Base-by-base conservation (phyloP, 2,888 invertebrate species). In the Oligia latruncula region DNA sequence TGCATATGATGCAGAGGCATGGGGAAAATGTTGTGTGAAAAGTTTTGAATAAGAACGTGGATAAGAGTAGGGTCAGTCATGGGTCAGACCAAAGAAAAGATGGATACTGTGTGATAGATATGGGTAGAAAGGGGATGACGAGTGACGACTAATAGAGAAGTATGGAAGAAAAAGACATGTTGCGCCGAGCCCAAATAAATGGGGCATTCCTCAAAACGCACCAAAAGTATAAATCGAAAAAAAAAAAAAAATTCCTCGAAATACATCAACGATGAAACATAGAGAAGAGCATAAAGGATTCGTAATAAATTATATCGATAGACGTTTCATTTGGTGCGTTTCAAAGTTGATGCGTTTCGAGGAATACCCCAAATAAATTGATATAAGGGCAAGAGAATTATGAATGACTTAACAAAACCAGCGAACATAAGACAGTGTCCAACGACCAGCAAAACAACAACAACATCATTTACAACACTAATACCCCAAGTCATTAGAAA, bases 401-500 rank as follows among this genome's bases (percentile, higher is more conserved):
- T n/a, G 13, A 60, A 60, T 60, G 13, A 60, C 60, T 60, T 29
- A 52, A 52, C 20, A 70, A 52, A 52, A 23, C 8, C 29, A 70
- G 20, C 35, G 23, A 62, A 23, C 5, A 17, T 62, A 71, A 49
- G 35, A 73, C 17, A 70, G 2, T 2, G 40, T 1, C 11, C 20
- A 43, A 60, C 6, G 20, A 20, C 5, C 4, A 3, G 23, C 35
- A 40, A 71, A 40, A 71, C 71, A 71, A 77, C 52, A 40, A 29
- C n/a, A 71, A 64, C 15, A 76, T 40, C 40, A 78, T 49, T 71
- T 29, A 68, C 62, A 35, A 0, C 70, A 67, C 35, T 74, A 78
- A 86, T 60, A 62, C 4, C 20, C 40, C 35, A 71, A 80, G 17
- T 71, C 84, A 81, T 89, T 83, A 88, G 58, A 80, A 73, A 88